These are phyloP conservation scores for Nibea coibor DNA, from an alignment of 2,113 vertebrate genomes.

Conservation along the genomic window DNA sequence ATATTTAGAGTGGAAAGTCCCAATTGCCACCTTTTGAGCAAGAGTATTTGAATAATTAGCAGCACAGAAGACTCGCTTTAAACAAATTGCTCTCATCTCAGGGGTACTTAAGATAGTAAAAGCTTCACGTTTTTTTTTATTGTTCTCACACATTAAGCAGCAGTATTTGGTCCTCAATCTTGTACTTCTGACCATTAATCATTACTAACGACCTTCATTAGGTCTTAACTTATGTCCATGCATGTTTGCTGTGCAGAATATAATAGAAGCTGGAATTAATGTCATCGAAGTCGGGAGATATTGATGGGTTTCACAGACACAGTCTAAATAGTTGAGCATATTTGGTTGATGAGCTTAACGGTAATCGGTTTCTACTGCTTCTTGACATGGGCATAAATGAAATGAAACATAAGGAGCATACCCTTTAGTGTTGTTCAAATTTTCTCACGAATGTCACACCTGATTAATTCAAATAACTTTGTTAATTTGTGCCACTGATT, in stretches of 20 bases:
- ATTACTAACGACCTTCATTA: constrained; percentile 59
- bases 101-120: constrained; percentile 49
- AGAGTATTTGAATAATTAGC: constrained; percentile 47
- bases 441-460: constrained; percentile 63
- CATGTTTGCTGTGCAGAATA: constrained; percentile 53
- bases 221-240: constrained; percentile 34
- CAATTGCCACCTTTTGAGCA: constrained; percentile 5
- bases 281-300: constrained; percentile 50
- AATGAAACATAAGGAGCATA: constrained; percentile 63
- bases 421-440: constrained; percentile 70
- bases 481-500: constrained; percentile 77
- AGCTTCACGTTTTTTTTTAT: constrained; percentile 43
- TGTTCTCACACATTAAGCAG: constrained; percentile 51
- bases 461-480: constrained; percentile 79
- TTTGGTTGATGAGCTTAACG: constrained; percentile 72
- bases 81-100: constrained; percentile 54
- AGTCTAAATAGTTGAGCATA: constrained; percentile 56
- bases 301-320: constrained; percentile 61
- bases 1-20: constrained; percentile 6
- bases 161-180: constrained; percentile 32
- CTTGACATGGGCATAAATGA: constrained; percentile 49
- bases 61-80: constrained; percentile 17
- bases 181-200: constrained; percentile 62
- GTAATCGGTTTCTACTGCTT: constrained; percentile 66
- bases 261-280: constrained; percentile 61